phyloP scores from a whole-genome alignment of 2,797 vertebrate genomes.

The Petrocephalus sullivani region DNA sequence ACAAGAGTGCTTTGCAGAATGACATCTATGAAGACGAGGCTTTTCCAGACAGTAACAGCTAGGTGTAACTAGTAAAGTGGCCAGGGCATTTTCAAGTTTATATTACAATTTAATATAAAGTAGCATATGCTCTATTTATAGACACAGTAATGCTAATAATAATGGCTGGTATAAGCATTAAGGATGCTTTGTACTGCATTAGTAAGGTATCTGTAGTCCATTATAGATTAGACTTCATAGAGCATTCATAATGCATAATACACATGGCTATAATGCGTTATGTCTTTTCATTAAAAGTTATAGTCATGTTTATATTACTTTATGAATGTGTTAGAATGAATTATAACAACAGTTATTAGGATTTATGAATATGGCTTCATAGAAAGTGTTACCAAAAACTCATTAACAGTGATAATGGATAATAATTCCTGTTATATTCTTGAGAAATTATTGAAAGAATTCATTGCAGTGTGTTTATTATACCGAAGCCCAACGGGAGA shows the following conservation, averaged over 20 bases:
- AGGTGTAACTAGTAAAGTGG: neutral
- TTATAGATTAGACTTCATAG: no score
- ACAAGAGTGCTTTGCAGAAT: neutral
- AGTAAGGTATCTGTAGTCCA: no score
- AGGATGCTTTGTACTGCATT: no score
- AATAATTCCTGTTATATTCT: neutral
- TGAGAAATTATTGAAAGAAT: neutral
- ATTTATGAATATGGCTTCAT: no score
- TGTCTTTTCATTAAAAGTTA: no score
- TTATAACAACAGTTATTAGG: no score
- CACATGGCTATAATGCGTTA: no score
- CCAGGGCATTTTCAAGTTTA: neutral
- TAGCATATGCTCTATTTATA: neutral
- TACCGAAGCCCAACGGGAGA: constrained; percentile 2
- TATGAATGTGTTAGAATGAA: no score
- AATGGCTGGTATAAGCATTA: neutral
- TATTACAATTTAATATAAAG: neutral
- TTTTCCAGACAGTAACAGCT: neutral
- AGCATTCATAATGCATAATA: no score
- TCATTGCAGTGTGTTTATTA: neutral
- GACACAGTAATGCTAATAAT: neutral
- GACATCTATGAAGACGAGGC: neutral
- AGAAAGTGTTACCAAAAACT: neutral
- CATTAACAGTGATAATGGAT: neutral
- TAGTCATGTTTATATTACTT: no score